These are phyloP conservation scores for Danionella cerebrum DNA, from an alignment of 2,113 vertebrate species.

Conservation along the genomic window DNA sequence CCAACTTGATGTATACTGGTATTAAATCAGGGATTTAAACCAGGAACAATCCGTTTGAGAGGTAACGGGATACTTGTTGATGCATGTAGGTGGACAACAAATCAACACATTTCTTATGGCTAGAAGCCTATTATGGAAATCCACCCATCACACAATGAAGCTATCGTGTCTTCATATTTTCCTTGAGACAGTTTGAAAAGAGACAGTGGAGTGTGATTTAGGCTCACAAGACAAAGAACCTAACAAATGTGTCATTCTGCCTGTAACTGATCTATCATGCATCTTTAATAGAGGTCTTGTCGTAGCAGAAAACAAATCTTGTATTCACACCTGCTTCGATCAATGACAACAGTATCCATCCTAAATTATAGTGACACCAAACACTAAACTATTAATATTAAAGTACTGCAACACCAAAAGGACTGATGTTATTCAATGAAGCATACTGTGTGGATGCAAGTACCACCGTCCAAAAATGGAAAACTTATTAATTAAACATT, in stretches of 20 bases:
- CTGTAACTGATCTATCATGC: constrained; percentile 10
- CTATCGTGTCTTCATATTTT: neutral
- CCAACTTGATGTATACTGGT: too few species aligned
- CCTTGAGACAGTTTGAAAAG: neutral
- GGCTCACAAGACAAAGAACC: neutral
- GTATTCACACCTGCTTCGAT: constrained; percentile 14
- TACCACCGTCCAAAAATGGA: too few species aligned
- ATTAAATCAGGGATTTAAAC: too few species aligned
- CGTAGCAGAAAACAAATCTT: constrained; percentile 21
- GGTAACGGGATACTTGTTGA: too few species aligned
- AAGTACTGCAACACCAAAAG: neutral
- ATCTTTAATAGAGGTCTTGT: constrained; percentile 21
- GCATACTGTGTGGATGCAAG: too few species aligned
- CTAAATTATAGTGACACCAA: neutral
- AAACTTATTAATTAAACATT: too few species aligned
- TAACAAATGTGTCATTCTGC: constrained; percentile 2
- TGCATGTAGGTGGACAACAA: too few species aligned
- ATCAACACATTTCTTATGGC: too few species aligned
- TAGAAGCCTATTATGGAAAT: neutral
- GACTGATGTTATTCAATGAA: neutral
- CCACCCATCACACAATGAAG: neutral
- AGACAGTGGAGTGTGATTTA: neutral
- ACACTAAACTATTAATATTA: neutral
- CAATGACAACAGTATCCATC: neutral
- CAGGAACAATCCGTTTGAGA: too few species aligned